These are phyloP conservation scores for Lagorchestes hirsutus DNA, from an alignment of 2,797 vertebrate species.

Conservation along the genomic window DNA sequence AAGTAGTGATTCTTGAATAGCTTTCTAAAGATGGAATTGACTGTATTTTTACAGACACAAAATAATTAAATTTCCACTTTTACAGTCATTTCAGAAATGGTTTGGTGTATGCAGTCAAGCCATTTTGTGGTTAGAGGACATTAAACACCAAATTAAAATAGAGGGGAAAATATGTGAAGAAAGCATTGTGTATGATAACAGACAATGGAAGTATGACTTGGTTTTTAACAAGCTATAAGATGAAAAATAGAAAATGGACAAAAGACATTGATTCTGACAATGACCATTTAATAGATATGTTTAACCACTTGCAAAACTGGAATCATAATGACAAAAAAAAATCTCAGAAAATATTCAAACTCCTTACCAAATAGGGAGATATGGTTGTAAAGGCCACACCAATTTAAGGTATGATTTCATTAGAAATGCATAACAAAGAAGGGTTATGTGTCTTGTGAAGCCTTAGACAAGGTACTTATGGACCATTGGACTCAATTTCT, in stretches of 20 bases:
- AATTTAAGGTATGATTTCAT: background rate
- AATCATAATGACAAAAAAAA: background rate
- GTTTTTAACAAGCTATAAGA: background rate
- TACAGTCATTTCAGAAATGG: background rate
- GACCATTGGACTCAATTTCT: background rate
- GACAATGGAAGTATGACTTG: background rate
- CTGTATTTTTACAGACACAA: background rate
- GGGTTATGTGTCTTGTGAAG: background rate
- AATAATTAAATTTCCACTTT: background rate
- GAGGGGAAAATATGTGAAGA: background rate
- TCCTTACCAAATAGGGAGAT: background rate
- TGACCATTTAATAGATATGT: background rate
- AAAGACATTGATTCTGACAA: background rate
- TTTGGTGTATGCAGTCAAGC: background rate
- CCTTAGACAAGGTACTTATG: background rate
- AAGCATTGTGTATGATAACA: background rate
- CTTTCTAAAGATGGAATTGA: background rate
- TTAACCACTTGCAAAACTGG: background rate
- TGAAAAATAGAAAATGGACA: background rate
- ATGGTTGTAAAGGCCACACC: background rate
- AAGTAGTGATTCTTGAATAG: background rate
- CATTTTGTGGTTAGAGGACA: background rate
- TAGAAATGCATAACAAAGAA: background rate
- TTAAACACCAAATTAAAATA: background rate
- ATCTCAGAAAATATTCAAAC: background rate